These are phyloP conservation scores for Pachyramphus minor DNA, from an alignment of 2,113 vertebrate species.

Conservation along the genomic window DNA sequence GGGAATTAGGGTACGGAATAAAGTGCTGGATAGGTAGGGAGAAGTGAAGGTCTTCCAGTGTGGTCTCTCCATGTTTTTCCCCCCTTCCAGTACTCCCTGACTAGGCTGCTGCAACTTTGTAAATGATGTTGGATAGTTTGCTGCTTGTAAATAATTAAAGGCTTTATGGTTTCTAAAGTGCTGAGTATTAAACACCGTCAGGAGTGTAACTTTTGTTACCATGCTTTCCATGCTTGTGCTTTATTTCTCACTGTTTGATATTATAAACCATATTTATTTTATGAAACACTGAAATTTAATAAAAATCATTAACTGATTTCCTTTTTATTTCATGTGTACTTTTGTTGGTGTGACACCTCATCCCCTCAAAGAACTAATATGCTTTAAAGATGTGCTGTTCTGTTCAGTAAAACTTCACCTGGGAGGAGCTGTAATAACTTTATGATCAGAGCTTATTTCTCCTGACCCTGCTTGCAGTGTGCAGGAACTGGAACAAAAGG, in stretches of 20 bases:
- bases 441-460: background rate
- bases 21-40: background rate
- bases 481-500: background rate
- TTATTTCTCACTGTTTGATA: conserved; percentile 79
- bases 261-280: conserved; percentile 87
- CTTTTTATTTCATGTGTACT: conserved; percentile 36
- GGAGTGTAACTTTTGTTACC: conserved; percentile 72
- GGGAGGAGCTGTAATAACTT: background rate
- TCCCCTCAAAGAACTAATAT: background rate
- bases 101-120: conserved; percentile 54
- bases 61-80: background rate
- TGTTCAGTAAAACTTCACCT: background rate
- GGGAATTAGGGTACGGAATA: background rate
- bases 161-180: conserved; percentile 79
- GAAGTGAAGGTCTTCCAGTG: conserved; percentile 8
- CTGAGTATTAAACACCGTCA: conserved; percentile 47
- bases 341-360: conserved; percentile 11
- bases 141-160: conserved; percentile 74
- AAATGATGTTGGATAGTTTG: conserved; percentile 72
- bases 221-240: conserved; percentile 75
- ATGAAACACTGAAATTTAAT: conserved; percentile 86
- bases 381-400: conserved; percentile 58
- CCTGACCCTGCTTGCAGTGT: background rate
- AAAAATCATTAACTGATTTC: conserved; percentile 76
- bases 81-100: conserved; percentile 11